Base-by-base conservation (phyloP, 2,797 vertebrate genomes). In the Centropyge bicolor region DNA sequence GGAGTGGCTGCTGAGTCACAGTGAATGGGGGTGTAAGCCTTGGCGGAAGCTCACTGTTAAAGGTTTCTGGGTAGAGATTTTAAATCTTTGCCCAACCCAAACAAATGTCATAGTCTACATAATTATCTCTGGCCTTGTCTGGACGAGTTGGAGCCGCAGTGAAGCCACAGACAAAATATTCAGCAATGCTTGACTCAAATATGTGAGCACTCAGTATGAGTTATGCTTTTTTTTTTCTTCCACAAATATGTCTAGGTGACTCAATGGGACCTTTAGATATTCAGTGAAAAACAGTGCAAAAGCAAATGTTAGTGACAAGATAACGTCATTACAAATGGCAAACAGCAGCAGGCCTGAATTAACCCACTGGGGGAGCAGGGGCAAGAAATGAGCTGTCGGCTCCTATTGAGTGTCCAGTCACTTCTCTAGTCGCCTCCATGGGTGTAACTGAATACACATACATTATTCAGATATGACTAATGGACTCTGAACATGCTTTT, bases 111-210 rank as follows among this genome's bases (percentile, higher is more conserved):
- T 2, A 3, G 49, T 59, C 49, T 11, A 38, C n/a, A 64, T 36
- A 69, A 70, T 76, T 24, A 68, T 60, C 56, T 77, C 49, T 54
- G 57, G n/a, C 36, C 68, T 75, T 12, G 54, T 52, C 56, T 66
- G 41, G 49, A 65, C 46, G 16, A 16, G 20, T 70, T 31, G 8
- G 60, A 73, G 45, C 14, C 31, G 67, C 20, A 43, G 46, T 36
- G 45, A 59, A 73, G 46, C 55, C 55, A 41, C 13, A 59, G 22
- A 31, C 12, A 45, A 36, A 48, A 45, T 31, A 4, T 20, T 7
- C 14, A 62, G 40, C 31, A 59, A 20, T 14, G 13, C 7, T 6
- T 49, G 51, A 27, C 14, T 48, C 12, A 19, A 3, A n/a, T 49
- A 22, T 48, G 20, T 54, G 17, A 14, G 11, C n/a, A 57, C 10